These are phyloP conservation scores for Brevimyrus niger DNA, from an alignment of 2,113 vertebrate species.

Conservation along the genomic window DNA sequence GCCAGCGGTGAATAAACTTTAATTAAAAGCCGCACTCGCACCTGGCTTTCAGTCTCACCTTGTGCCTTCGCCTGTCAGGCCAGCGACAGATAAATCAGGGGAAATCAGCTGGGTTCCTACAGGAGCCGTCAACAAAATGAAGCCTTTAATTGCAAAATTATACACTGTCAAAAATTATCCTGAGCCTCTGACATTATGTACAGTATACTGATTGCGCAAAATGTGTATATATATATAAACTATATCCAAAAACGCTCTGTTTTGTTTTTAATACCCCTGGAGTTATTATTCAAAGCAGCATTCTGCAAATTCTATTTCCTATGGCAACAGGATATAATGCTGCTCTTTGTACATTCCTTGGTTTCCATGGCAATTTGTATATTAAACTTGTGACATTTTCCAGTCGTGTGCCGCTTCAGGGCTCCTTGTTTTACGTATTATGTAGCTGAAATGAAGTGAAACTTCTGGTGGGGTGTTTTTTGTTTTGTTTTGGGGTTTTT, in stretches of 20 bases:
- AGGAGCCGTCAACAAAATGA: neutral
- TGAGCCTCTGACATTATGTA: neutral
- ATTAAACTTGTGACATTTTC: neutral
- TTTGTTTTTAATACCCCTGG: neutral
- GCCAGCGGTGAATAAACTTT: neutral
- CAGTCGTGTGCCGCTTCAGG: neutral
- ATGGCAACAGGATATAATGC: neutral
- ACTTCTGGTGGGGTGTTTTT: neutral
- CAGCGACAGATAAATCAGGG: neutral
- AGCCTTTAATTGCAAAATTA: neutral
- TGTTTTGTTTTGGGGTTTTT: neutral
- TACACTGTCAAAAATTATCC: neutral
- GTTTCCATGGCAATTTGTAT: slow-evolving; percentile 6
- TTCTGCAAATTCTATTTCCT: neutral
- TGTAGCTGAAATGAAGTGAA: neutral
- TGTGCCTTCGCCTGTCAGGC: neutral
- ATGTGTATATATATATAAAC: neutral
- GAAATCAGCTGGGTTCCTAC: neutral
- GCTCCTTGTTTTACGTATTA: neutral
- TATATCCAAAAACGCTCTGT: neutral
- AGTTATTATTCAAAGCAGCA: neutral
- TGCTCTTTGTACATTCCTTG: neutral
- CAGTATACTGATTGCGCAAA: neutral
- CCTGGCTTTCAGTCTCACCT: neutral
- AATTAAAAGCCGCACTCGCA: neutral